Base-by-base conservation (phyloP, 2,888 invertebrate genomes). In the Eucriotettix oculatus region DNA sequence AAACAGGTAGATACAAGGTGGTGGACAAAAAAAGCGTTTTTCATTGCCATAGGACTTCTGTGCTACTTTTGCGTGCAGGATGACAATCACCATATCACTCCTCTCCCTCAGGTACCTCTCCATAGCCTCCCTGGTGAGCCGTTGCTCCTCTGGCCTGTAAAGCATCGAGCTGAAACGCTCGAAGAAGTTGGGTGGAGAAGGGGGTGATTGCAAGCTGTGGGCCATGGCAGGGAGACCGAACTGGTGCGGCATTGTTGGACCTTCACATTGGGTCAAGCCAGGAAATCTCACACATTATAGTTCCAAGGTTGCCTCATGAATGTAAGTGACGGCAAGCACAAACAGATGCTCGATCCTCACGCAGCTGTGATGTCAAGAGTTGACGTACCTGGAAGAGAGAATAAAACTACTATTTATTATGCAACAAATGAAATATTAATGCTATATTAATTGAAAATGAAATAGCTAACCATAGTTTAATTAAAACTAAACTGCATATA, bases 31-130 rank as follows among this genome's bases (percentile, higher is more conserved):
- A 77, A 99, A 99, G 64, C 99, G 81, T 75, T 99, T 99, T 72
- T 99, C 99, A 74, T 98, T 99, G 65, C 99, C 99, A 72, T 99
- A 99, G 0, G 97, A 98, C 72, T 99, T 99, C 75, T 99, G 99
- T 43, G 99, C 99, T 57, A 99, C 99, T 81, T 99, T 99, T 56
- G 99, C 99, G 76, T 99, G 99, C 60, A 98, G 79, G 68, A 99
- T 97, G 58, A 97, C 94, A 62, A 99, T 88, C 29, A 93, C 87
- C 90, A 95, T 94, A 73, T 95, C 95, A 68, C 90, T 90, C 67
- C 94, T 82, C 71, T 96, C 95, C 60, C 92, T 82, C 68, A 99
- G 80, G 74, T 99, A 99, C 61, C 92, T 85, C 73, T 93, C 91
- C 99, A 99, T 99, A 52, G 93, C 90, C 68, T 95, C 94, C 62